These are phyloP conservation scores for Phalacrocorax pelagicus DNA, from an alignment of 2,113 vertebrate genomes.

Conservation along the genomic window DNA sequence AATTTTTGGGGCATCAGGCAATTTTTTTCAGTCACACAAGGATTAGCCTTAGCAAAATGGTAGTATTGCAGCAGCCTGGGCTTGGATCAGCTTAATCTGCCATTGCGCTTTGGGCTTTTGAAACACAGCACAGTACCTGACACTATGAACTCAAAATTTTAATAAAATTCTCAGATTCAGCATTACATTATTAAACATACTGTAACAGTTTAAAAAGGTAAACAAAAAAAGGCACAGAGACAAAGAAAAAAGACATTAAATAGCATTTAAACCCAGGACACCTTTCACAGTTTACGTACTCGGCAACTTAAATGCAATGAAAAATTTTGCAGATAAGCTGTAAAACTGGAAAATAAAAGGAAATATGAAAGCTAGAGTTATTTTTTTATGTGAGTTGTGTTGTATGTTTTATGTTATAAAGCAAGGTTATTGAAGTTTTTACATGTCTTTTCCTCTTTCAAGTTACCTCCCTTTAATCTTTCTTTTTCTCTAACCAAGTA, in stretches of 20 bases:
- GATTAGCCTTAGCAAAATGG: background rate
- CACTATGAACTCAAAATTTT: background rate
- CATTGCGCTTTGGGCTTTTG: background rate
- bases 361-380: background rate
- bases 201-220: background rate
- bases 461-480: conserved; percentile 14
- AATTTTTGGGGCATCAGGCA: background rate
- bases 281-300: background rate
- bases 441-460: conserved; percentile 13
- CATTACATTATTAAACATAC: background rate
- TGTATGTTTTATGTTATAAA: background rate
- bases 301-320: background rate
- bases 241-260: background rate
- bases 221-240: background rate
- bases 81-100: background rate
- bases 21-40: background rate
- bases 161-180: conserved; percentile 3
- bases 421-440: background rate
- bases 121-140: background rate
- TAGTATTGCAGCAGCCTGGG: background rate
- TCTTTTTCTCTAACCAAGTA: background rate
- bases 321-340: background rate
- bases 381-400: background rate
- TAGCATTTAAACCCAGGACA: background rate
- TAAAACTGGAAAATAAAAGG: conserved; percentile 6